Conservation (phyloP, 2,888 invertebrate genomes). For the Automeris io region DNA sequence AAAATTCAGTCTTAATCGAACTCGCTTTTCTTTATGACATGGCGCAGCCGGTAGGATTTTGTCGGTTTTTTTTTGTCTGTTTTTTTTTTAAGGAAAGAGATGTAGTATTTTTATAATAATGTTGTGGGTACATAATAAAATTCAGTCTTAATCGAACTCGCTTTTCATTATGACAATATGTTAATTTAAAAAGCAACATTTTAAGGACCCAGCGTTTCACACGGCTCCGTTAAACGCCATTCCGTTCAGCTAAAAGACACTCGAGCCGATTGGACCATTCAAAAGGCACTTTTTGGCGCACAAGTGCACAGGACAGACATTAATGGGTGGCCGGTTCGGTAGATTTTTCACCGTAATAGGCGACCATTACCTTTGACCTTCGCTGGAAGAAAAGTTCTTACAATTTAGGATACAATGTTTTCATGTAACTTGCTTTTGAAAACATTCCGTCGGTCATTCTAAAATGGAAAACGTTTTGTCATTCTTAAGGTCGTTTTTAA, state of each 20-base stretch:
- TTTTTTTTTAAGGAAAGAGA: too few relatives aligned
- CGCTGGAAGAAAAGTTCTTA: neutral
- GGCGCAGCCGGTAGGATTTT: too few relatives aligned
- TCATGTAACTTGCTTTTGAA: neutral
- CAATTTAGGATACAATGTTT: neutral
- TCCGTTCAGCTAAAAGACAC: slow-evolving; percentile 36
- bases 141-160: too few relatives aligned
- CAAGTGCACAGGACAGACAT: slow-evolving; percentile 39
- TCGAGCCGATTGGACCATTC: slow-evolving; percentile 30
- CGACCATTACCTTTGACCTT: slow-evolving; percentile 1
- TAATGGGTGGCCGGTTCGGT: slow-evolving; percentile 14
- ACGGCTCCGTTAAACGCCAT: slow-evolving; percentile 33
- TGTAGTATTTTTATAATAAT: too few relatives aligned
- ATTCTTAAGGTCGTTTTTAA: too few relatives aligned
- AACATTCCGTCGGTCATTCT: neutral
- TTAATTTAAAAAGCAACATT: slow-evolving; percentile 27
- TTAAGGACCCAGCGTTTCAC: slow-evolving; percentile 26
- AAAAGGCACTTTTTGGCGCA: slow-evolving; percentile 28
- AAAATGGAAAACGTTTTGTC: neutral
- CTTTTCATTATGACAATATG: too few relatives aligned
- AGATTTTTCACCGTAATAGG: slow-evolving; percentile 1
- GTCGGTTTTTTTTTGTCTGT: too few relatives aligned
- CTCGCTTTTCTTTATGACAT: too few relatives aligned
- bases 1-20: too few relatives aligned
- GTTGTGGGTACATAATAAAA: too few relatives aligned